Percentiles rank a stretch among this genome's conserved stretches.
phyloP scores from a whole-genome alignment of 2,888 invertebrate species.

The Galeruca laticollis region DNA sequence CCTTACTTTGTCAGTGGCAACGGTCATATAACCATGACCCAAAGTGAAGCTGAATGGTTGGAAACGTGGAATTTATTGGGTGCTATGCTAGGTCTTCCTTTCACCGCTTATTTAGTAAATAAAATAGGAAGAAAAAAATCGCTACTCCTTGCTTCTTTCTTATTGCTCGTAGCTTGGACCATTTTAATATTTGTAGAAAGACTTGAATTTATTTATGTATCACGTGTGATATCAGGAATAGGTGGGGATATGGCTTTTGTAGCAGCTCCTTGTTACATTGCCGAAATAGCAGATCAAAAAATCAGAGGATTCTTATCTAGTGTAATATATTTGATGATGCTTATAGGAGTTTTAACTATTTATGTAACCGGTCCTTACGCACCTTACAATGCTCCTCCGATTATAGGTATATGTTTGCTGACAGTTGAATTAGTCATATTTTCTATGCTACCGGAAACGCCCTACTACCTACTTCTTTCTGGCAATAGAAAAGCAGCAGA shows the following conservation, averaged over 20 bases:
- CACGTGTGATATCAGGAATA: constrained; percentile 60
- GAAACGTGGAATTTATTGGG: constrained; percentile 55
- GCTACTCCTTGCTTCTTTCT: constrained; percentile 57
- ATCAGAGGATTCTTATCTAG: constrained; percentile 62
- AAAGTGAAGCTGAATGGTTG: constrained; percentile 54
- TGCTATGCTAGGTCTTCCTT: constrained; percentile 54
- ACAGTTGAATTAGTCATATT: constrained; percentile 58
- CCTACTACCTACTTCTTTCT: constrained; percentile 60
- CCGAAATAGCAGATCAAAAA: constrained; percentile 63
- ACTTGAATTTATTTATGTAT: constrained; percentile 56
- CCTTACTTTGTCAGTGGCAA: constrained; percentile 57
- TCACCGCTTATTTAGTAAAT: constrained; percentile 57
- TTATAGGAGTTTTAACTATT: constrained; percentile 60
- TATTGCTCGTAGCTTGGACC: constrained; percentile 59
- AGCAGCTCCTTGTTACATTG: constrained; percentile 64
- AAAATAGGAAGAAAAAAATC: constrained; percentile 59
- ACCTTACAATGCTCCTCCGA: constrained; percentile 57
- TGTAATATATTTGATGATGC: constrained; percentile 62
- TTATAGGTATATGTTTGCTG: constrained; percentile 59
- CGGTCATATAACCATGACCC: constrained; percentile 57
- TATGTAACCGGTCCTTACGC: constrained; percentile 60
- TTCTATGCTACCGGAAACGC: constrained; percentile 63
- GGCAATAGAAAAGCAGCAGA: constrained; percentile 57
- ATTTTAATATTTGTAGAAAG: constrained; percentile 56
- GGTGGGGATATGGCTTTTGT: constrained; percentile 64